Evolutionary conservation across 1,140 invertebrate species (phyloP), one percentile per base, ranked within the genome.

Genomic region (Heterodera schachtii): DNA sequence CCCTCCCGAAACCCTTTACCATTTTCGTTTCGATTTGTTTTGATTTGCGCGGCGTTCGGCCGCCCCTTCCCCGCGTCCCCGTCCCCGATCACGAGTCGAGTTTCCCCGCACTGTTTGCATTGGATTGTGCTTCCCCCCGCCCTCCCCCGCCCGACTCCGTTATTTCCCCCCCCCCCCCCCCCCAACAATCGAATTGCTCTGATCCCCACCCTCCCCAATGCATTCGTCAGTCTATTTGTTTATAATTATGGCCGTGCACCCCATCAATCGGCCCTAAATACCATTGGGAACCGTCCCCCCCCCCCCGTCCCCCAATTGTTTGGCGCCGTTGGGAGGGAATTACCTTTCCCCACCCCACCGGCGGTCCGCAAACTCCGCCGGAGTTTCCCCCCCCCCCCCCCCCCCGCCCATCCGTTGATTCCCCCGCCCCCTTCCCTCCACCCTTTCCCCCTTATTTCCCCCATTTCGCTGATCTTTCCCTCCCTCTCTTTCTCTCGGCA

Each of bases 301-400:
- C 49, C 49, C 49, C 49, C 49, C 49, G 6, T 11, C 49, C 6
- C 49, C 31, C 69, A 71, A 71, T 71, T 71, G 69, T 71, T 71
- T 71, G 69, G 69, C 69, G 69, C 31, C 69, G 69, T 16, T 43
- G 69, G 8, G 69, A 71, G 69, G 69, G 69, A 71, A 71, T 71
- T 71, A 71, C 69, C 69, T 46, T 41, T 71, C 69, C 11, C 44
- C 69, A 71, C 21, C 44, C 31, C 31, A 31, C 31, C 31, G 31
- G 31, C 31, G 31, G 13, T 60, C 57, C 57, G 57, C 57, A 60
- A 60, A 60, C 57, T 60, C 57, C 57, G 57, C 57, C 57, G 57
- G 57, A 60, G 57, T 60, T 60, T 60, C 57, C 7, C 57, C 7
- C 7, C 3, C 57, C 57, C 57, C 13, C 11, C 57, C 57, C 57